phyloP scores from a whole-genome alignment of 2,797 vertebrate species.

The Pseudochirops corinnae region DNA sequence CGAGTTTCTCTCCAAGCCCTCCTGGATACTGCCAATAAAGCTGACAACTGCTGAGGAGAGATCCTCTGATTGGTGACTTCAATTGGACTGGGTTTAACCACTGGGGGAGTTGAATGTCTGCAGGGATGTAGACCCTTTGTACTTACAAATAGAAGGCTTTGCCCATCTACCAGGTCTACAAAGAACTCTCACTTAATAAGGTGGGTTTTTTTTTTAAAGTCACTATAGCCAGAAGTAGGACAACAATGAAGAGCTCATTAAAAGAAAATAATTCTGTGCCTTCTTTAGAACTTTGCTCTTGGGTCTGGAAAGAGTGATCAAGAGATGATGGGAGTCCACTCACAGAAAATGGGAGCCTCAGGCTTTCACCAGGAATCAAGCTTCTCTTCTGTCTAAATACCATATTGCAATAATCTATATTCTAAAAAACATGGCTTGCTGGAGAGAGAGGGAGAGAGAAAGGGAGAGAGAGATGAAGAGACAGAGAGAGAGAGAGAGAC shows the following conservation, averaged over 20 bases:
- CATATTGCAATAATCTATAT: not conserved
- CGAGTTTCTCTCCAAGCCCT: not conserved
- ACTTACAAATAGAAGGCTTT: not conserved
- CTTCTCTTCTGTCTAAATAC: not conserved
- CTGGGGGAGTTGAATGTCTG: not conserved
- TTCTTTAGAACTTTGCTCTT: not conserved
- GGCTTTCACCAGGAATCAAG: not conserved
- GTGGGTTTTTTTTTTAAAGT: not conserved
- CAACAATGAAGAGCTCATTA: not conserved
- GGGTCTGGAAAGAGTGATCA: not conserved
- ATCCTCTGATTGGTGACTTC: not conserved
- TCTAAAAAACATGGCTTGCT: not conserved
- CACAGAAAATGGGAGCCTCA: not conserved
- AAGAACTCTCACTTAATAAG: not conserved
- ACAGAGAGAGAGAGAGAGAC: not conserved
- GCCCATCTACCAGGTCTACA: not conserved
- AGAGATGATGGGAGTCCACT: not conserved
- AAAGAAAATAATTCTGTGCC: not conserved
- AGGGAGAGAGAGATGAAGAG: no score
- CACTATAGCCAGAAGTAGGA: not conserved
- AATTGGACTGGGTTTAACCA: not conserved
- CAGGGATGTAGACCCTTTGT: not conserved
- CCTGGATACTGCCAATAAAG: not conserved
- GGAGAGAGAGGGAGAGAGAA: no score
- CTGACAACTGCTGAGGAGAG: not conserved